These are phyloP conservation scores for Calameuta idolon DNA, from an alignment of 2,888 invertebrate genomes.

Conservation along the genomic window DNA sequence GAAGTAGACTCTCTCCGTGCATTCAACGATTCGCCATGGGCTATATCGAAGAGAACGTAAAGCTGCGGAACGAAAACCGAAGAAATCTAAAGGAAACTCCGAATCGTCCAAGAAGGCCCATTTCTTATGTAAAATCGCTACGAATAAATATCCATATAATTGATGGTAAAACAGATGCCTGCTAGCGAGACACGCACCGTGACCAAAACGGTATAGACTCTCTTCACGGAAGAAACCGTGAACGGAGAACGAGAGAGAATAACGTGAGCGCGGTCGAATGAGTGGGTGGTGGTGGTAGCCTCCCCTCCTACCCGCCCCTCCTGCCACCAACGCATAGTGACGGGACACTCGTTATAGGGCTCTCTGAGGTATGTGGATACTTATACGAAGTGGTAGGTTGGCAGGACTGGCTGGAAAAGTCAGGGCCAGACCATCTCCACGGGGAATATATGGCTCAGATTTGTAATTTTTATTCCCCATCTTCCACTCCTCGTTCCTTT, in stretches of 20 bases:
- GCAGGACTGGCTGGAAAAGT: conserved; percentile 38
- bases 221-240: too few species aligned
- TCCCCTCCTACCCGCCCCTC: neutral
- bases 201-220: too few species aligned
- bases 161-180: too few species aligned
- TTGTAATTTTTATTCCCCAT: conserved; percentile 50
- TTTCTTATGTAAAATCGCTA: too few species aligned
- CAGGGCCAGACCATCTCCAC: conserved; percentile 51
- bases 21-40: conserved; percentile 17
- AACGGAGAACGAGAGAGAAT: too few species aligned
- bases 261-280: too few species aligned
- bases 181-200: too few species aligned
- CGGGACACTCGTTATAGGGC: conserved; percentile 8
- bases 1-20: conserved; percentile 8
- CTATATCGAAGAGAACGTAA: conserved; percentile 21
- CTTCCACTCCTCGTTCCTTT: conserved; percentile 8
- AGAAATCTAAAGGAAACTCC: too few species aligned
- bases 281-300: neutral
- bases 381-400: conserved; percentile 35
- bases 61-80: too few species aligned
- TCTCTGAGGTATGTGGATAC: conserved; percentile 36
- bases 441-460: conserved; percentile 46
- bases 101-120: too few species aligned
- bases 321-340: neutral
- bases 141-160: too few species aligned